Base-by-base conservation (phyloP, 2,113 vertebrate genomes). In the Condylura cristata region DNA sequence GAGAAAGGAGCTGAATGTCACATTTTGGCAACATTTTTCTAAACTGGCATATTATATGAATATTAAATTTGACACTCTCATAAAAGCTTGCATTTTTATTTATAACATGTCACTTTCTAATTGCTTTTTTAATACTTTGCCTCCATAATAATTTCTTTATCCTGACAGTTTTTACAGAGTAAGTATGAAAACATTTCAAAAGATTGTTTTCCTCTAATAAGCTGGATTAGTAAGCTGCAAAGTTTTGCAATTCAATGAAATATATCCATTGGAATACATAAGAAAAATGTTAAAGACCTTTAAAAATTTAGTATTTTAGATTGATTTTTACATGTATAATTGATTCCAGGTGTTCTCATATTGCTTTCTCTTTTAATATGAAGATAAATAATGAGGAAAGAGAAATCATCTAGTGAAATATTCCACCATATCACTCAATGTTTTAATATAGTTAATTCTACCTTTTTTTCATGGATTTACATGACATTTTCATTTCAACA, bases 31-130 rank as follows among this genome's bases (percentile, higher is more conserved):
- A 79, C 56, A 75, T 85, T 89, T 87, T 63, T 93, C 51, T 80
- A 92, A 95, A 78, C 26, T 88, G 84, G 18, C 39, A 84, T 81
- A 78, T 90, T 72, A 85, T 16, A 91, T 86, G 65, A 97, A 81
- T 94, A 95, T 86, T 91, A 95, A 91, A 86, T 80, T 96, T 95
- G 83, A 94, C 79, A 89, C 28, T 93, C 24, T 89, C 80, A 87
- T 96, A 81, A 93, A 89, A 94, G 56, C 66, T 68, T 65, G 17
- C 63, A 74, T 75, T 94, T 91, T 94, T 95, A 95, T 95, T 96
- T 96, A 89, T 91, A 81, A 44, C 34, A n/a, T 94, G 86, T 85
- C 75, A 95, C 26, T 94, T 91, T 94, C 81, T 97, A 96, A 95
- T 87, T 97, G 87, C 44, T 70, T 95, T 93, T 94, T 90, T 82